Base-by-base conservation (phyloP, 1,140 invertebrate genomes). In the Watersipora subatra region DNA sequence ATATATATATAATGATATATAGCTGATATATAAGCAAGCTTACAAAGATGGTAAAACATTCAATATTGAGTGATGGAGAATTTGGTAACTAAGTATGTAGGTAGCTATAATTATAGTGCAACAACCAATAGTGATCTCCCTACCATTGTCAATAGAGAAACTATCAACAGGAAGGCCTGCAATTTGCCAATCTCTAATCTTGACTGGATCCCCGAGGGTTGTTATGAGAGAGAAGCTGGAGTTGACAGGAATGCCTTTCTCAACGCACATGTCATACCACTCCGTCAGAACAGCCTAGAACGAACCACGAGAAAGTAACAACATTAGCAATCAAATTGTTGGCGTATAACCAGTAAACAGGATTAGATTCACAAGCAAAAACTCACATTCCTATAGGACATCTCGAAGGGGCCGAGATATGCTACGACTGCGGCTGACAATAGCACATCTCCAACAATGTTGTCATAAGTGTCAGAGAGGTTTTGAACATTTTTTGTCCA, bases 121-220 rank as follows among this genome's bases (percentile, higher is more conserved):
- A n/a, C n/a, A n/a, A n/a, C n/a, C n/a, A n/a, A n/a, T n/a, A n/a
- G n/a, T n/a, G n/a, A n/a, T n/a, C n/a, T n/a, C n/a, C 34, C n/a
- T 46, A 46, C 34, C 34, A n/a, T 46, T 46, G 34, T 46, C 34
- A n/a, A 46, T 46, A 46, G 34, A 46, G 34, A 46, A 80, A 75
- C 75, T 75, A 67, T 81, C 79, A 19, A 78, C 77, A 61, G 79
- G 79, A 7, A 81, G 70, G 27, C 79, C 79, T 26, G 74, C 73
- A 25, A 80, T 78, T 67, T 80, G 75, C 79, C 79, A 81, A 46
- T 80, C 78, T 30, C 77, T 67, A 22, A 81, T 79, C 63, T 75
- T 76, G 57, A 80, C 78, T 20, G 76, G 75, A 57, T 80, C 76
- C 3, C 79, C 78, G 0, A 81, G 69, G 17, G 76, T 79, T 12